These are phyloP conservation scores for Danaus plexippus DNA, from an alignment of 1,140 invertebrate genomes.

Conservation along the genomic window DNA sequence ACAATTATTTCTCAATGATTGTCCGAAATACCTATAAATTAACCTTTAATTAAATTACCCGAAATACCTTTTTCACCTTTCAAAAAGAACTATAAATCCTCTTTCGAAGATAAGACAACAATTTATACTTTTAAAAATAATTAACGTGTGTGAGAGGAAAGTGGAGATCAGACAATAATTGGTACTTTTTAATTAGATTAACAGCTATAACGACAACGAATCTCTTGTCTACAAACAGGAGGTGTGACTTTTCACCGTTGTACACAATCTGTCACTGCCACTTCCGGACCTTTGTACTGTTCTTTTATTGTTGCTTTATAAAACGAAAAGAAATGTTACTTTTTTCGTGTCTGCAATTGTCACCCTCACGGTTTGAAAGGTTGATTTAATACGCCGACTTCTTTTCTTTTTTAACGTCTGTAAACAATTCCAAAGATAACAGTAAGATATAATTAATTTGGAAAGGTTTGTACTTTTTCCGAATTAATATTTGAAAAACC, in stretches of 20 bases:
- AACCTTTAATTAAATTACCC: too few species aligned
- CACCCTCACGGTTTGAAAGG: conserved; percentile 59
- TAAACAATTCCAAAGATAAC: conserved; percentile 6
- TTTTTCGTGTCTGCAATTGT: conserved; percentile 61
- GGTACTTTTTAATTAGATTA: too few species aligned
- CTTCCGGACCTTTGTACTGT: conserved; percentile 54
- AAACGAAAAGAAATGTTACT: conserved; percentile 60
- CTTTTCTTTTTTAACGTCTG: conserved; percentile 18
- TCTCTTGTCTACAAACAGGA: conserved; percentile 52
- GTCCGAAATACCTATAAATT: too few species aligned
- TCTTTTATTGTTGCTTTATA: conserved; percentile 65
- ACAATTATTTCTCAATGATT: too few species aligned
- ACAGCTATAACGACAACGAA: too few species aligned
- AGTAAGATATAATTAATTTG: not conserved
- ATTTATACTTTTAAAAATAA: too few species aligned
- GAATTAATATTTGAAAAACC: conserved; percentile 38
- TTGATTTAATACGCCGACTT: conserved; percentile 62
- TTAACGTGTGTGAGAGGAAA: too few species aligned
- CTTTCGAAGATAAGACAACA: too few species aligned
- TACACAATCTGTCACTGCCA: conserved; percentile 68
- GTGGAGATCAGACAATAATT: too few species aligned
- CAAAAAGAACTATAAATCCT: too few species aligned
- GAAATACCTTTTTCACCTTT: too few species aligned
- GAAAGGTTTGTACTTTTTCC: not conserved
- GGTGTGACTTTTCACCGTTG: conserved; percentile 67